Conservation (phyloP, 2,888 invertebrate genomes). For the Plagiodera versicolora region DNA sequence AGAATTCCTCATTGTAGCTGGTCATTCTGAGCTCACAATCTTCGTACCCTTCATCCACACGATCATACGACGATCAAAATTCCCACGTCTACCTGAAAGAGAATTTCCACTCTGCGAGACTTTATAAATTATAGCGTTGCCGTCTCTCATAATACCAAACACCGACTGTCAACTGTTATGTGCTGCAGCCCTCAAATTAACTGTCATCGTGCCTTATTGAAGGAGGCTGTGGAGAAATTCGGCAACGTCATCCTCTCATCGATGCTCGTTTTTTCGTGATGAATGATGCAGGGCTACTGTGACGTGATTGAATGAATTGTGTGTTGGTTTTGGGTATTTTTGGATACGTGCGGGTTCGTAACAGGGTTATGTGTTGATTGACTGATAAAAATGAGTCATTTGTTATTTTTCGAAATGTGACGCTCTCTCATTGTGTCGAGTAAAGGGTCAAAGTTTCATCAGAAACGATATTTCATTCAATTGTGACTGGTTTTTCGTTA, state of each 20-base stretch:
- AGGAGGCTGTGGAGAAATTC: conserved; percentile 29
- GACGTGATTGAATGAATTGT: conserved; percentile 36
- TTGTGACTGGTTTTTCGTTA: no score
- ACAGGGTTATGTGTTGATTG: conserved; percentile 21
- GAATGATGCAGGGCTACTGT: conserved; percentile 35
- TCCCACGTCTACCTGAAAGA: conserved; percentile 40
- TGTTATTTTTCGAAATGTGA: conserved; percentile 21
- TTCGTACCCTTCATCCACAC: background rate
- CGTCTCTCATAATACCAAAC: conserved; percentile 40
- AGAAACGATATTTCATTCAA: no score
- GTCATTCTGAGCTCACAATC: background rate
- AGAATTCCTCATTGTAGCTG: background rate
- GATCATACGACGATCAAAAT: conserved; percentile 12
- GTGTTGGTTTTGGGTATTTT: conserved; percentile 25
- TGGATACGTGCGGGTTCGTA: conserved; percentile 22
- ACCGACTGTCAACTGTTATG: conserved; percentile 40
- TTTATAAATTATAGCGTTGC: conserved; percentile 41
- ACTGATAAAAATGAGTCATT: conserved; percentile 27
- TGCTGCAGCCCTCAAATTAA: conserved; percentile 33
- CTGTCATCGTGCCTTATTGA: conserved; percentile 36
- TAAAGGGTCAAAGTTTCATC: background rate
- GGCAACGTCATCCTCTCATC: conserved; percentile 37
- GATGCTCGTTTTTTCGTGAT: conserved; percentile 34
- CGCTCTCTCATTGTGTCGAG: background rate
- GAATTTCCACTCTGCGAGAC: conserved; percentile 32